Base-by-base conservation (phyloP, 2,888 invertebrate genomes). In the Torymus texanus region DNA sequence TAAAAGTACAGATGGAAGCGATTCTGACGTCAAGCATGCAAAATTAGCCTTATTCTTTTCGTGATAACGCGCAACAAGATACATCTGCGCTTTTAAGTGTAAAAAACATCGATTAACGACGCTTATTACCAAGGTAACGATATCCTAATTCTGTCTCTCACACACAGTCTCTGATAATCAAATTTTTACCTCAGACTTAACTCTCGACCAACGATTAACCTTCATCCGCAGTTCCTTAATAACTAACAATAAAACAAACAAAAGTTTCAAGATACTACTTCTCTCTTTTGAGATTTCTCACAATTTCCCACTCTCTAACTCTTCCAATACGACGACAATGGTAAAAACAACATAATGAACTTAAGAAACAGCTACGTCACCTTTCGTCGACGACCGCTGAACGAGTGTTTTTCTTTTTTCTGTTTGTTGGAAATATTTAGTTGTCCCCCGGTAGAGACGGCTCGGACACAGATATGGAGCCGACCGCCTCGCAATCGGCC, bases 401-500 rank as follows among this genome's bases (percentile, higher is more conserved):
- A 24, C n/a, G 21, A 21, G n/a, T 29, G 4, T 67, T 59, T 66
- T 53, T 62, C 50, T 71, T 66, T 75, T 66, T 62, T 41, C 41
- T 41, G 41, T 29, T 29, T 29, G 29, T 41, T 41, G 41, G 41
- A n/a, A 41, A 68, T 83, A 41, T 85, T 14, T 84, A 96, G 96
- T 92, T 96, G 87, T 96, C 96, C 12, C 96, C 96, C 61, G 96
- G 96, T 18, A 93, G 96, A 79, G 95, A 95, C 87, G 95, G 94
- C 82, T 94, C 94, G 59, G 97, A 97, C 89, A 94, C 96, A 84
- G 97, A 97, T 86, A 93, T 95, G 93, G 97, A 96, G 83, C 96
- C 96, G n/a, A 95, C 95, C 51, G 97, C 96, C 68, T 96, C 96
- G 70, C 97, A 97, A 91, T 96, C 96, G 72, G 95, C 96, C 85